Evolutionary conservation across 92 coral and sea anemone genomes (phyloP).

Genomic region (Paragorgia papillata): DNA sequence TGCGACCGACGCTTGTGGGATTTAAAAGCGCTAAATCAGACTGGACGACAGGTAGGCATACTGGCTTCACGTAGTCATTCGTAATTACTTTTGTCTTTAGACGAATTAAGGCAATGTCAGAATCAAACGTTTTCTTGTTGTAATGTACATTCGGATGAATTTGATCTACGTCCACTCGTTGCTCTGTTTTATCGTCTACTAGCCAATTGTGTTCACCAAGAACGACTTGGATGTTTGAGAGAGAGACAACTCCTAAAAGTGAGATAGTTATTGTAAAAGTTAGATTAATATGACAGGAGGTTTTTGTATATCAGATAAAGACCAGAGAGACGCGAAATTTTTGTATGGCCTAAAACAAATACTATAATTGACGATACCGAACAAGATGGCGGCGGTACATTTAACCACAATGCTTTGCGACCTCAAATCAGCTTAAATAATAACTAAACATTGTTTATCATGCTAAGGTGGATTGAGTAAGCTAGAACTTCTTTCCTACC

Average conservation of each 20-base stretch:
- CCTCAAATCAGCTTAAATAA: too few species aligned
- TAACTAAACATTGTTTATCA: too few species aligned
- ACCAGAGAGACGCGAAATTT: too few species aligned
- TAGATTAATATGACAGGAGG: too few species aligned
- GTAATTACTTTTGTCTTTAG: slow-evolving; percentile 57
- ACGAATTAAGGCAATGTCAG: slow-evolving; percentile 83
- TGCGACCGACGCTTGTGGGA: slow-evolving; percentile 43
- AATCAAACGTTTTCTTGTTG: slow-evolving; percentile 53
- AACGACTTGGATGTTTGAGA: slow-evolving; percentile 58
- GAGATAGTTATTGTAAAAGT: too few species aligned
- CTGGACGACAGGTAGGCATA: slow-evolving; percentile 70
- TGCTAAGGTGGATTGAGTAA: too few species aligned
- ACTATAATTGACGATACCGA: too few species aligned
- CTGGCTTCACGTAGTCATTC: slow-evolving; percentile 86
- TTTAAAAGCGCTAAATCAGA: slow-evolving; percentile 48
- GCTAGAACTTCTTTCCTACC: too few species aligned
- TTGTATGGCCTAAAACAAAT: too few species aligned
- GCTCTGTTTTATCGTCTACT: slow-evolving; percentile 48
- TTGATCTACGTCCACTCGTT: slow-evolving; percentile 51
- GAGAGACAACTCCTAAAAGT: background rate
- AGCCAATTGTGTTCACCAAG: slow-evolving; percentile 76
- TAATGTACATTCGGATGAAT: slow-evolving; percentile 66
- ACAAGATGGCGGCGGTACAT: too few species aligned
- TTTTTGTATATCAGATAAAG: too few species aligned
- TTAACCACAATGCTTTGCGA: too few species aligned